Evolutionary conservation across 2,888 invertebrate genomes (phyloP), one percentile per base, ranked within the genome.

Genomic region (Melieria omissa): DNA sequence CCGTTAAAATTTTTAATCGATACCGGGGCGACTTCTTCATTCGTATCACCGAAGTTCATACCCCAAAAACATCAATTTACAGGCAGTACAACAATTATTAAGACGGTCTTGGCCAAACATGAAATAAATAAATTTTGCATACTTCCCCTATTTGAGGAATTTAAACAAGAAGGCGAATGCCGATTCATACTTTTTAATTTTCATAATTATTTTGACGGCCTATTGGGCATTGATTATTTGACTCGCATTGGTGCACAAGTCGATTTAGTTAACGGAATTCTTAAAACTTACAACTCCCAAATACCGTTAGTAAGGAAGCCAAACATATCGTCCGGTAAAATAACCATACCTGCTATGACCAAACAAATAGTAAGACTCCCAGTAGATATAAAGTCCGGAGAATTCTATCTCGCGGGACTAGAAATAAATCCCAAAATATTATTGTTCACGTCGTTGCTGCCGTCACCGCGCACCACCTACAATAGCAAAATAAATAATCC

Each of bases 311-410:
- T 49, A 12, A 57, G 54, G 12, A 71, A 66, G 60, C 65, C 65
- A 67, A 66, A 64, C 46, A 61, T 49, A 47, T 60, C 49, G 52
- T 65, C 71, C 10, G 16, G 66, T 58, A 49, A 47, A 47, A 60
- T 58, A 42, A 16, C 8, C 6, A 16, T 71, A n/a, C 49, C 66
- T n/a, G 49, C 71, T 65, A 29, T 42, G 29, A 41, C 58, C 46
- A 45, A 66, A 57, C 44, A 46, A 12, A 9, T 66, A 10, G 60
- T 41, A 4, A n/a, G 58, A 10, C 60, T 71, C 9, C 71, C 71
- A 46, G 67, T 67, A 42, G 54, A 71, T 67, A 52, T 47, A 29
- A 9, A 71, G 66, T 61, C 65, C 7, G 64, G 71, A 8, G 61
- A 71, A n/a, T 61, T 71, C 10, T 67, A 29, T 16, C 29, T 29